A percentile compares a stretch with the other conserved stretches of the same genome.
phyloP scores from a whole-genome alignment of 2,113 vertebrate species.

The Rhinoderma darwinii region DNA sequence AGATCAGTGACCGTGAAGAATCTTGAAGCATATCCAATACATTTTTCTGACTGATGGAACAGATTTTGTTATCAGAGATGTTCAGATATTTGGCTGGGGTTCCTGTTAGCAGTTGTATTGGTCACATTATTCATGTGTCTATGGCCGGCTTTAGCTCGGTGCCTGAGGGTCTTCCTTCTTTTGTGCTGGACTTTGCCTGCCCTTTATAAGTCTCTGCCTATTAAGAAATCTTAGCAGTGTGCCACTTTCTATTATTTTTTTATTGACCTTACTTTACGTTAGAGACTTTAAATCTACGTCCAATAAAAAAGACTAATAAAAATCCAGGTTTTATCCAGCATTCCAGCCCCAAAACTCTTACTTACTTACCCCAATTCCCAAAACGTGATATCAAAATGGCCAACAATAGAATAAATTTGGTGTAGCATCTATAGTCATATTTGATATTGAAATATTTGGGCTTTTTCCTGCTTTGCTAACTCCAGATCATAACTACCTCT shows the following conservation, averaged over 20 bases:
- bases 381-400: too few species aligned
- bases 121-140: background rate
- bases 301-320: too few species aligned
- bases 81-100: background rate
- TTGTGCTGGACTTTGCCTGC: background rate
- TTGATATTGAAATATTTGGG: too few species aligned
- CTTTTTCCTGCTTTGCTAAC: too few species aligned
- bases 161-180: background rate
- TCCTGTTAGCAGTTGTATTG: background rate
- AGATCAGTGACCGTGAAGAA: constrained; percentile 24
- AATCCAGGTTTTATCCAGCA: too few species aligned
- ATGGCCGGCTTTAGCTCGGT: background rate
- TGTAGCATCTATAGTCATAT: too few species aligned
- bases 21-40: constrained; percentile 24
- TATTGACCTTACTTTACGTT: background rate
- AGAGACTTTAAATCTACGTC: too few species aligned
- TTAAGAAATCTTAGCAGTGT: background rate
- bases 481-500: too few species aligned
- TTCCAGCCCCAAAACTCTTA: too few species aligned
- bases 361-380: too few species aligned
- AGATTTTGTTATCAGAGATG: constrained; percentile 15
- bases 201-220: background rate
- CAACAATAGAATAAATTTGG: too few species aligned
- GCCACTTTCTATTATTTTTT: background rate
- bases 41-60: constrained; percentile 29